These are phyloP conservation scores for Cephus runcator DNA, from an alignment of 2,888 invertebrate genomes.

Conservation along the genomic window DNA sequence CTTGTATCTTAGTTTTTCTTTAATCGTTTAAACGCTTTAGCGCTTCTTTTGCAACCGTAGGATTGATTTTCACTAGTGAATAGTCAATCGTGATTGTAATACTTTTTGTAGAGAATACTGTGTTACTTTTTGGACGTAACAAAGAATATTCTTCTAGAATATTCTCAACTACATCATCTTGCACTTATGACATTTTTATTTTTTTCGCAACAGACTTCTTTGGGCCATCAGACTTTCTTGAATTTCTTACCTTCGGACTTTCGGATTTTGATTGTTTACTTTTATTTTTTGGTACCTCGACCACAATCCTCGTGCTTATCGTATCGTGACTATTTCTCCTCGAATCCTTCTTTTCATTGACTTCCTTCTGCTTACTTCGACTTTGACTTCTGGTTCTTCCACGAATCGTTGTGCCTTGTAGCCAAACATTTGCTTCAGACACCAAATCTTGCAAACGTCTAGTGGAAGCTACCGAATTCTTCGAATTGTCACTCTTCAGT, in stretches of 20 bases:
- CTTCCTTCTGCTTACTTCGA: neutral
- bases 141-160: neutral
- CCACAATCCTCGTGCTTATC: neutral
- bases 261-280: neutral
- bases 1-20: neutral
- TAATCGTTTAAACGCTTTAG: neutral
- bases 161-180: neutral
- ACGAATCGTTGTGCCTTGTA: neutral
- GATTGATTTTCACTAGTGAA: neutral
- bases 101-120: neutral
- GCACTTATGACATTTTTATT: neutral
- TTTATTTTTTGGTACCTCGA: neutral
- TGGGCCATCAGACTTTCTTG: neutral
- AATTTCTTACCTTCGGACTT: neutral
- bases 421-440: neutral
- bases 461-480: accelerated
- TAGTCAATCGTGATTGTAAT: neutral
- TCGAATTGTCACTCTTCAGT: neutral
- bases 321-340: neutral
- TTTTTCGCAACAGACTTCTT: neutral
- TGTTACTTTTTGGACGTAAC: neutral
- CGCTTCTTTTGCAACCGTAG: neutral
- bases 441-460: neutral
- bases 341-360: neutral
- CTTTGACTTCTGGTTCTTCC: neutral